Evolutionary conservation across 2,888 invertebrate genomes (phyloP).

Genomic region (Hemistola chrysoprasaria): DNA sequence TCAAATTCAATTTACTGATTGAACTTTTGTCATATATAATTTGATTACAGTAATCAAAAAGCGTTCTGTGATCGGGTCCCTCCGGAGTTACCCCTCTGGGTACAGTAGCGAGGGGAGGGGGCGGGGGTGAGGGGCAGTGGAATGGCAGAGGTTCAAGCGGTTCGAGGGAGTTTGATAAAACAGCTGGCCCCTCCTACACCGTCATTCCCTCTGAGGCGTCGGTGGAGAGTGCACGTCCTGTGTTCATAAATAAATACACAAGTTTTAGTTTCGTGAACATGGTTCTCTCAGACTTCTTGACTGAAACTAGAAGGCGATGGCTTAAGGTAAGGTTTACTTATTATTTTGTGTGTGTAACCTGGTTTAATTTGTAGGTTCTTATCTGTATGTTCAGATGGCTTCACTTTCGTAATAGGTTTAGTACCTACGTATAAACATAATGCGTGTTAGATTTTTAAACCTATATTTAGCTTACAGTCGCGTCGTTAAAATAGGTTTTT

Average conservation of each 20-base stretch:
- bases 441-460: no score
- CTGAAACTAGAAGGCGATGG: conserved; percentile 73
- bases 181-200: conserved; percentile 33
- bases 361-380: background rate
- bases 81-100: background rate
- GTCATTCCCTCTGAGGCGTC: conserved; percentile 49
- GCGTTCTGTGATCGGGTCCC: background rate
- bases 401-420: conserved; percentile 1
- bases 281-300: conserved; percentile 73
- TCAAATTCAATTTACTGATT: conserved; percentile 27
- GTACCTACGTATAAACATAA: no score
- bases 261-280: conserved; percentile 44
- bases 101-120: conserved; percentile 16
- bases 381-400: background rate
- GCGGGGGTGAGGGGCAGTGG: conserved; percentile 13
- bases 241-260: conserved; percentile 4
- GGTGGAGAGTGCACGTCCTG: conserved; percentile 39
- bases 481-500: no score
- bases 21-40: conserved; percentile 27
- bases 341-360: conserved; percentile 1
- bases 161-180: conserved; percentile 31
- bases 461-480: no score
- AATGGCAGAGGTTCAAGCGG: conserved; percentile 19
- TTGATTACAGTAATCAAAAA: conserved; percentile 18
- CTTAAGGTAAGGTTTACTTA: conserved; percentile 54